Base-by-base conservation (phyloP, 2,797 vertebrate genomes). In the Otus scops region DNA sequence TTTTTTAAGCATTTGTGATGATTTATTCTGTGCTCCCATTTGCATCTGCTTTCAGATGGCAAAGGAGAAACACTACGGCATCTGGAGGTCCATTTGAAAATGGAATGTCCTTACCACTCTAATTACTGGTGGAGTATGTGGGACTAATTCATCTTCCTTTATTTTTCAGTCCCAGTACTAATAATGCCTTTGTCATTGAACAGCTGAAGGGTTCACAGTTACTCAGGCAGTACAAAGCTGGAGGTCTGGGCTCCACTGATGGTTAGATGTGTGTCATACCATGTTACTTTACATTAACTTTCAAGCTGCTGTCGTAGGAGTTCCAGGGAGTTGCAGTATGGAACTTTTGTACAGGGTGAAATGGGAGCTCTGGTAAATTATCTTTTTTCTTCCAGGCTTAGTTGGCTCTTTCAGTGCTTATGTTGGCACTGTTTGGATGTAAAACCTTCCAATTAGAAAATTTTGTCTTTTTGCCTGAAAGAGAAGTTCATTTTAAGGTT, bases 401-500 rank as follows among this genome's bases (percentile, higher is more conserved):
- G 48, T 51, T 95, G 77, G 54, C 87, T 69, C 45, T 92, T 77
- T 80, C n/a, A 23, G 51, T 88, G 84, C 51, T 94, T 94, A 6
- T 50, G 63, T 91, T 95, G 95, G 68, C 64, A 60, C 14, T 77
- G 43, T 34, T 77, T 83, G 53, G 15, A 79, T 75, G 57, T 36
- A 88, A 79, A 89, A 88, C 71, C 53, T 94, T 92, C 41, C 69
- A 75, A 23, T 87, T 75, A 88, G 53, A 83, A 64, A 82, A 81
- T 57, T 53, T 41, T 54, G 38, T 76, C 56, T 43, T 94, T 80
- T 85, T 91, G 39, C 51, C 53, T 93, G 69, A 79, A 88, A 89
- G 77, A 54, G 34, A 79, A 68, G 87, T 89, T 83, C 53, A 61
- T 80, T 88, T 94, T 75, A 78, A 91, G 82, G 83, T 81, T 86